Percentiles rank a stretch among this genome's conserved stretches.
phyloP scores from a whole-genome alignment of 2,888 invertebrate species.

The Mythimna ferrago region DNA sequence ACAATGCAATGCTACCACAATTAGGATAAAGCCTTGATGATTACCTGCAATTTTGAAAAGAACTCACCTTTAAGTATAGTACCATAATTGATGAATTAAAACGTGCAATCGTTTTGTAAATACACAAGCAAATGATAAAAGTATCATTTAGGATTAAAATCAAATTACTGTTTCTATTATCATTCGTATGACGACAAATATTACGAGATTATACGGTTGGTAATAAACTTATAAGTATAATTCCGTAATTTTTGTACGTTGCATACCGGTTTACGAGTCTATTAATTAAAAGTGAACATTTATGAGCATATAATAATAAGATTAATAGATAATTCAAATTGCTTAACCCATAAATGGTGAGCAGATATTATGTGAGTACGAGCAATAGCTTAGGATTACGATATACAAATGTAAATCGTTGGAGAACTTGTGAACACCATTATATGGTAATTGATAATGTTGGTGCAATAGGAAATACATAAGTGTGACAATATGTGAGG shows the following conservation, averaged over 20 bases:
- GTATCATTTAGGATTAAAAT: neutral
- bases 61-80: too few species aligned
- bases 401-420: conserved; percentile 38
- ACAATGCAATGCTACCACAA: too few species aligned
- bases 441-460: conserved; percentile 45
- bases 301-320: conserved; percentile 31
- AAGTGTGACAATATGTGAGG: conserved; percentile 22
- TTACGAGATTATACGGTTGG: neutral
- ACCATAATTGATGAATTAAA: too few species aligned
- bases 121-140: neutral
- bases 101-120: neutral
- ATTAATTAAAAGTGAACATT: neutral
- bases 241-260: conserved; percentile 2
- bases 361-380: conserved; percentile 27
- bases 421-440: conserved; percentile 50
- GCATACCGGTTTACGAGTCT: neutral
- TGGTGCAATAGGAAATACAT: conserved; percentile 19
- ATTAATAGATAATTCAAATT: conserved; percentile 31
- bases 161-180: too few species aligned
- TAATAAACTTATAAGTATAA: conserved; percentile 4
- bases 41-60: too few species aligned
- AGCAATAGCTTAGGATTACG: conserved; percentile 28
- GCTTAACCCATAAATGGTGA: conserved; percentile 20
- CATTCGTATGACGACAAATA: neutral
- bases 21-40: too few species aligned